These are phyloP conservation scores for Trisateles emortualis DNA, from an alignment of 2,888 invertebrate species.

Conservation along the genomic window DNA sequence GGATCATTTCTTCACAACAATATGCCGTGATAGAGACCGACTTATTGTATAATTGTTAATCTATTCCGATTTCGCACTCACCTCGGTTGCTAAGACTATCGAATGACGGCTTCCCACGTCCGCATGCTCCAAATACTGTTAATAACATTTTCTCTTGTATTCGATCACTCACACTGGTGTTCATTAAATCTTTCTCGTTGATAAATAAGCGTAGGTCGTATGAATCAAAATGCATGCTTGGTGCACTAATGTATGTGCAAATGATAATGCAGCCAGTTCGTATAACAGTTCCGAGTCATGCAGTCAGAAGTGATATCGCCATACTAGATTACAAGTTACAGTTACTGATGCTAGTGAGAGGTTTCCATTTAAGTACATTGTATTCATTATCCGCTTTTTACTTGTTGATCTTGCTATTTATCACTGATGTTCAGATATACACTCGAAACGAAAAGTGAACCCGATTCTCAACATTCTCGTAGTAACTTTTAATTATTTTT, in stretches of 20 bases:
- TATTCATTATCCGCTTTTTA: constrained; percentile 62
- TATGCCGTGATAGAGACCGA: constrained; percentile 57
- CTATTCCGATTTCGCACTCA: constrained; percentile 61
- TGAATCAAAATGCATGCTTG: constrained; percentile 41
- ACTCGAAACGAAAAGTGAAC: constrained; percentile 72
- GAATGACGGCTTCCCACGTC: constrained; percentile 75
- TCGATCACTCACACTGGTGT: constrained; percentile 26
- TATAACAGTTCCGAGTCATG: constrained; percentile 56
- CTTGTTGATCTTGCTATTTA: constrained; percentile 59
- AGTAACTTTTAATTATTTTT: too few species aligned
- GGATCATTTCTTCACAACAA: constrained; percentile 58
- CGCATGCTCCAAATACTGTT: constrained; percentile 74
- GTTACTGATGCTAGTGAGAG: constrained; percentile 66
- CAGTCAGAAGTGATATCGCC: constrained; percentile 52
- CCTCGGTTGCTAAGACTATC: constrained; percentile 64
- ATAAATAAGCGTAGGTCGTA: constrained; percentile 38
- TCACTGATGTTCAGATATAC: constrained; percentile 64
- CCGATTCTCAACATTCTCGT: constrained; percentile 57
- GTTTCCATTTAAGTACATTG: constrained; percentile 66
- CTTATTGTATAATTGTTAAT: constrained; percentile 62
- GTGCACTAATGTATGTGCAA: constrained; percentile 45
- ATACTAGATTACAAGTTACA: constrained; percentile 59
- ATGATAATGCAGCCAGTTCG: constrained; percentile 51
- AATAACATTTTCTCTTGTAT: constrained; percentile 49
- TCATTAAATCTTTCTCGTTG: constrained; percentile 55